Conservation (phyloP, 2,888 invertebrate genomes). For the Platycnemis pennipes region DNA sequence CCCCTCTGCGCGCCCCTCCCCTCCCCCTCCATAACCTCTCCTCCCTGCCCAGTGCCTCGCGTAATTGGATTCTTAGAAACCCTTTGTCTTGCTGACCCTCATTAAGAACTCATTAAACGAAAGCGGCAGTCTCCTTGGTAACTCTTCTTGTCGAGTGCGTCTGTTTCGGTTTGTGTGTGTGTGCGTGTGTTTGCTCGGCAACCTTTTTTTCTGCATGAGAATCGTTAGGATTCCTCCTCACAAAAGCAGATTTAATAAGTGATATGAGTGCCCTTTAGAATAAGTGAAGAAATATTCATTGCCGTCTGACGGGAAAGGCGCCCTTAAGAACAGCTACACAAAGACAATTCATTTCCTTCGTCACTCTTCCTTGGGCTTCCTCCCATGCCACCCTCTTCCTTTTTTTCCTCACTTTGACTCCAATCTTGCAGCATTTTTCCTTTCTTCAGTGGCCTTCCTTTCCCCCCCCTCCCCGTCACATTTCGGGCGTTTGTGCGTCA, state of each 20-base stretch:
- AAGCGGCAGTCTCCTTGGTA: conserved; percentile 59
- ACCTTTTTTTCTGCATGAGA: not conserved
- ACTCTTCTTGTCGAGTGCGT: conserved; percentile 58
- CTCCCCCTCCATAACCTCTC: not conserved
- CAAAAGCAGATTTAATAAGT: conserved; percentile 63
- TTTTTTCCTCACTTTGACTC: too few species aligned
- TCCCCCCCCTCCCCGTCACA: too few species aligned
- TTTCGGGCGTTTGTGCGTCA: not conserved
- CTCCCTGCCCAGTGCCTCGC: conserved; percentile 40
- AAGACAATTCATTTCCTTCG: conserved; percentile 10
- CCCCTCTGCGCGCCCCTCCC: not conserved
- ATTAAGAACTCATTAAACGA: conserved; percentile 66
- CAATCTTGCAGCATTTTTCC: too few species aligned
- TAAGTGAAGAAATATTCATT: conserved; percentile 41
- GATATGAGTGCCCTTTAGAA: conserved; percentile 62
- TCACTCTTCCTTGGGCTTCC: not conserved
- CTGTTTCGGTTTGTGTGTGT: conserved; percentile 33
- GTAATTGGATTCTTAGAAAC: conserved; percentile 67
- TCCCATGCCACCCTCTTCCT: not conserved
- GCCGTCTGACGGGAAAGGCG: not conserved
- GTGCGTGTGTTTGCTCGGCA: not conserved
- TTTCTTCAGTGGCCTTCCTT: too few species aligned
- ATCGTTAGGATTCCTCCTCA: conserved; percentile 52
- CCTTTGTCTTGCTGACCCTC: conserved; percentile 68
- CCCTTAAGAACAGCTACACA: not conserved